Percentiles rank a stretch among this genome's conserved stretches.
These are phyloP conservation scores for Fulmarus glacialis DNA, from an alignment of 2,113 vertebrate species.

Conservation along the genomic window DNA sequence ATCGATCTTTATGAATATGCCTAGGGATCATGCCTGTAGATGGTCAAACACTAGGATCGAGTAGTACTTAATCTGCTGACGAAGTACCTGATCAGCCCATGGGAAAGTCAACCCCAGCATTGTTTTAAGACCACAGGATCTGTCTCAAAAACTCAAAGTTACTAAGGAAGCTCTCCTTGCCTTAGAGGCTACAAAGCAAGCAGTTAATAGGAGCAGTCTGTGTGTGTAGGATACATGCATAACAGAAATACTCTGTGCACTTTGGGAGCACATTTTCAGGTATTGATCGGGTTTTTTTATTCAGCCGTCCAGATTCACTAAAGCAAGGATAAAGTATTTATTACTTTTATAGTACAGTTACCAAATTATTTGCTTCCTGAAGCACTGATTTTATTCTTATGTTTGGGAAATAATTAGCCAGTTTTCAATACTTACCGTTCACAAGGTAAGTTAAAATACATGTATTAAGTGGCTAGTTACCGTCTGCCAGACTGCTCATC, in stretches of 20 bases:
- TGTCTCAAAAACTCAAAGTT: background rate
- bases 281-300: background rate
- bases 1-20: background rate
- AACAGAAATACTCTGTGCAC: background rate
- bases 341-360: background rate
- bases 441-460: background rate
- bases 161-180: background rate
- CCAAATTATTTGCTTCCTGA: background rate
- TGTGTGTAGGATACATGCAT: background rate
- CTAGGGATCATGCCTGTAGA: background rate
- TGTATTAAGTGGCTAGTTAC: background rate
- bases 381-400: background rate
- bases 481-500: background rate
- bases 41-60: background rate
- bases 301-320: background rate
- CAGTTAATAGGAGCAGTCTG: background rate
- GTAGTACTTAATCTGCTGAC: background rate
- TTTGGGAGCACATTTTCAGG: background rate
- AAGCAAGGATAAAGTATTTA: background rate
- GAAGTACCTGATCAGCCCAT: background rate
- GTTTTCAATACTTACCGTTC: background rate
- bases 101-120: background rate
- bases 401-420: background rate
- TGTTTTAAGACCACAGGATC: background rate
- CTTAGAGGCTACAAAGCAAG: background rate